Evolutionary conservation across 2,888 invertebrate genomes (phyloP).

Genomic region (Aleiodes alternator): DNA sequence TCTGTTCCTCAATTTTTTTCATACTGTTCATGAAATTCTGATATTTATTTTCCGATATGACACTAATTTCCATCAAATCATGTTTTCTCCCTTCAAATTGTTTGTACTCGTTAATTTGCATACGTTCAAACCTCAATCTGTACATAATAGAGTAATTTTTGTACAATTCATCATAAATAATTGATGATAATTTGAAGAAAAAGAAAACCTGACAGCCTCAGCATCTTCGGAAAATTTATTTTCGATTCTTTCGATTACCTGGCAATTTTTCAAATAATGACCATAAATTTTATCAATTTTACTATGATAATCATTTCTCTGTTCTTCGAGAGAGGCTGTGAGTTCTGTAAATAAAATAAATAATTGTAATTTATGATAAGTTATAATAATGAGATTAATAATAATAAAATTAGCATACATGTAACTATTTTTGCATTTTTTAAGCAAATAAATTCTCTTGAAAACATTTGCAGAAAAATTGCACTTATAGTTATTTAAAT

Average conservation of each 20-base stretch:
- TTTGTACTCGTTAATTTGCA: conserved; percentile 50
- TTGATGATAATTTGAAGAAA: not conserved
- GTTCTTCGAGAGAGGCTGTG: conserved; percentile 40
- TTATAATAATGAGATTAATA: too few species aligned
- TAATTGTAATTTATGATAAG: not conserved
- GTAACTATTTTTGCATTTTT: too few species aligned
- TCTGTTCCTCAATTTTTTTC: conserved; percentile 47
- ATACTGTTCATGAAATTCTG: conserved; percentile 39
- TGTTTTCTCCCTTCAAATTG: conserved; percentile 45
- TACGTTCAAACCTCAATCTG: conserved; percentile 49
- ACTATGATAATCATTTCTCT: conserved; percentile 44
- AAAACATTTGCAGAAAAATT: too few species aligned
- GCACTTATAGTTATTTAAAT: too few species aligned
- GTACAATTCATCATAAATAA: not conserved
- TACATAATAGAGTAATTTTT: conserved; percentile 14
- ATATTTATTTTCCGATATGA: conserved; percentile 44
- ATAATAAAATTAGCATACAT: too few species aligned
- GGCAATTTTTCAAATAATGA: conserved; percentile 45
- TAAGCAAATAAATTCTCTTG: too few species aligned
- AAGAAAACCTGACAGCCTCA: conserved; percentile 45
- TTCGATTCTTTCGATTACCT: conserved; percentile 44
- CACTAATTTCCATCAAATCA: conserved; percentile 48
- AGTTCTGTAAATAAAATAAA: conserved; percentile 40
- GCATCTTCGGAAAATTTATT: conserved; percentile 47
- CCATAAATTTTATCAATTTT: conserved; percentile 41